These are phyloP conservation scores for Uropsilus gracilis DNA, from an alignment of 2,113 vertebrate genomes.

Conservation along the genomic window DNA sequence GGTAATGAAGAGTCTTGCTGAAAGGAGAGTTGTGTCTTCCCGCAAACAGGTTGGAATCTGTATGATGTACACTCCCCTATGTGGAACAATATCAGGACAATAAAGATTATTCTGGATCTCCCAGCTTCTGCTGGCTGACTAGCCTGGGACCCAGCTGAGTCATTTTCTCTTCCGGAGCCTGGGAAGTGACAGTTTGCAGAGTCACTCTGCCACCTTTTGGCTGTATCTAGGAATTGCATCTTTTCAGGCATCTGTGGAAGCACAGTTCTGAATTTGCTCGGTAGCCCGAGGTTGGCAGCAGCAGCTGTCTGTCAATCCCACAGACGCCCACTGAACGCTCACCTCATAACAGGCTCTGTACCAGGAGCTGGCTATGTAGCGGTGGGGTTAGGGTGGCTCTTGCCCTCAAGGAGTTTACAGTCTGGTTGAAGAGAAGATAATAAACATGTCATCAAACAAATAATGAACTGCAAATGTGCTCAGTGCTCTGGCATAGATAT, in stretches of 20 bases:
- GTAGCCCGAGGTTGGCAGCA: background rate
- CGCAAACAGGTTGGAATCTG: background rate
- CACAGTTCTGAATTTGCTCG: background rate
- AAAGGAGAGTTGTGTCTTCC: slow-evolving; percentile 10
- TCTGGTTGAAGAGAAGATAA: background rate
- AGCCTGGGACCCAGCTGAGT: background rate
- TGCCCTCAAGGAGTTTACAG: slow-evolving; percentile 29
- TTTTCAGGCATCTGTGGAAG: background rate
- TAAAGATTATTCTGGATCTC: background rate
- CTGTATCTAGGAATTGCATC: slow-evolving; percentile 61
- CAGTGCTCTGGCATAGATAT: background rate
- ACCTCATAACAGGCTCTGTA: background rate
- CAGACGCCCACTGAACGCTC: background rate
- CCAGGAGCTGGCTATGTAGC: background rate
- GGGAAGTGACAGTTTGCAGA: slow-evolving; percentile 51
- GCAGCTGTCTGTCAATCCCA: background rate
- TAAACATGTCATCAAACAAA: background rate
- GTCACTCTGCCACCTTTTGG: slow-evolving; percentile 76
- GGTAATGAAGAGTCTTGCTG: background rate
- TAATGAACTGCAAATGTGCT: background rate
- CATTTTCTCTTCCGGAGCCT: background rate
- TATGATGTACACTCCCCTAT: background rate
- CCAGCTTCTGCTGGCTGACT: background rate
- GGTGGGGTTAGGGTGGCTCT: background rate
- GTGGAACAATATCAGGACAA: background rate